These are phyloP conservation scores for Lophius americanus DNA, from an alignment of 2,797 vertebrate species.

Conservation along the genomic window DNA sequence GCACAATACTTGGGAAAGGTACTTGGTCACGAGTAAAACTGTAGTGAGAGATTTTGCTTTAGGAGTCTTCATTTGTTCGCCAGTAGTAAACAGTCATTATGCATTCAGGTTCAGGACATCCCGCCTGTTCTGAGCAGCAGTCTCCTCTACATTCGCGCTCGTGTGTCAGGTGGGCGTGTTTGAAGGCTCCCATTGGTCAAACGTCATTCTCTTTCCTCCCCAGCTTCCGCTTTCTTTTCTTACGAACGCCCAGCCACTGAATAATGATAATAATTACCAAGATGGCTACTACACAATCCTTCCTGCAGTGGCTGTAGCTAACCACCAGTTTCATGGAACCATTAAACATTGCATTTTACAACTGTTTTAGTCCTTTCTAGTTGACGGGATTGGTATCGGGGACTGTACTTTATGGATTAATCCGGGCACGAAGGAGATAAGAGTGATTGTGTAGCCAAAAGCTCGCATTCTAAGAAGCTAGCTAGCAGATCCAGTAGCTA, in stretches of 20 bases:
- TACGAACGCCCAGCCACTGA: constrained; percentile 77
- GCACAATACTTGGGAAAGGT: no score
- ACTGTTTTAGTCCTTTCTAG: constrained; percentile 63
- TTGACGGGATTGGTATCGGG: constrained; percentile 47
- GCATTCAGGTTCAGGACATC: constrained; percentile 29
- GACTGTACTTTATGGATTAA: constrained; percentile 62
- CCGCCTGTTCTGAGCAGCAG: constrained; percentile 63
- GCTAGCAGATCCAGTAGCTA: constrained; percentile 69
- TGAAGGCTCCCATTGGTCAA: constrained; percentile 67
- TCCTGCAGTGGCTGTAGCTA: constrained; percentile 74
- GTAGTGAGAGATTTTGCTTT: no score
- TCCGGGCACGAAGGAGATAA: constrained; percentile 43
- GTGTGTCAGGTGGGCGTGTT: constrained; percentile 69
- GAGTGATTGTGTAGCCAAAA: constrained; percentile 61
- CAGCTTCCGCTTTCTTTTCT: constrained; percentile 72
- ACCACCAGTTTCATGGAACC: constrained; percentile 67
- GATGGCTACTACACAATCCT: constrained; percentile 82
- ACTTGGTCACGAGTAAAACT: no score
- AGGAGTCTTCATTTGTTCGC: not conserved
- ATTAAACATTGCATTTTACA: constrained; percentile 51
- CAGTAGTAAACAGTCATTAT: constrained; percentile 4
- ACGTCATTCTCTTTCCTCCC: constrained; percentile 42
- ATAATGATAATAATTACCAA: constrained; percentile 85
- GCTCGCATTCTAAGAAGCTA: constrained; percentile 67
- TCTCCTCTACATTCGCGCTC: constrained; percentile 69